A percentile compares a stretch with the other conserved stretches of the same genome.
Conservation (phyloP, 2,113 vertebrate species). For the Leucopsar rothschildi region DNA sequence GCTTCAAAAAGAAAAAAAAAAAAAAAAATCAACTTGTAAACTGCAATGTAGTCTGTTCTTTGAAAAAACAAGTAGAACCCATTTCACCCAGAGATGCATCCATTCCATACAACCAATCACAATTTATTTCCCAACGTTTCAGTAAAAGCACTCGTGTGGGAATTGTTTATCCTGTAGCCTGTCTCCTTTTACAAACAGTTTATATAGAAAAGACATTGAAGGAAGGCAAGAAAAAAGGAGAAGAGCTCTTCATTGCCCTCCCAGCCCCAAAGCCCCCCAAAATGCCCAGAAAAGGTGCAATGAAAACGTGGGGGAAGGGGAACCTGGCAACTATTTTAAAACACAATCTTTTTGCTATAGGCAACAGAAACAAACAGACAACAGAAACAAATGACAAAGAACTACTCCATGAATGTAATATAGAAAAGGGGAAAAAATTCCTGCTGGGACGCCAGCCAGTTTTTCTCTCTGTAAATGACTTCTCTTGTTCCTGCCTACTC, state of each 20-base stretch:
- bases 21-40: background rate
- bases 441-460: slow-evolving; percentile 9
- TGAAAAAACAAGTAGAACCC: background rate
- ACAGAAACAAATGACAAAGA: slow-evolving; percentile 20
- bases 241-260: background rate
- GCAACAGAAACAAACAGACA: slow-evolving; percentile 29
- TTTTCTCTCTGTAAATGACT: slow-evolving; percentile 14
- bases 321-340: background rate
- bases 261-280: background rate
- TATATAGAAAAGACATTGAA: background rate
- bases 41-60: background rate
- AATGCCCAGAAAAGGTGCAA: background rate
- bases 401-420: slow-evolving; percentile 36
- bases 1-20: background rate
- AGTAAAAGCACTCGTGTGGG: background rate
- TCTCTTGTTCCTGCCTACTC: background rate
- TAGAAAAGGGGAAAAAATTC: slow-evolving; percentile 22
- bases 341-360: background rate
- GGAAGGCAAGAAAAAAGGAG: background rate
- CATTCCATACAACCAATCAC: background rate
- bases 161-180: background rate
- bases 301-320: background rate
- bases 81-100: background rate
- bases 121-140: background rate
- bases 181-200: background rate